These are phyloP conservation scores for Nymphalis polychloros DNA, from an alignment of 2,888 invertebrate species.

Conservation along the genomic window DNA sequence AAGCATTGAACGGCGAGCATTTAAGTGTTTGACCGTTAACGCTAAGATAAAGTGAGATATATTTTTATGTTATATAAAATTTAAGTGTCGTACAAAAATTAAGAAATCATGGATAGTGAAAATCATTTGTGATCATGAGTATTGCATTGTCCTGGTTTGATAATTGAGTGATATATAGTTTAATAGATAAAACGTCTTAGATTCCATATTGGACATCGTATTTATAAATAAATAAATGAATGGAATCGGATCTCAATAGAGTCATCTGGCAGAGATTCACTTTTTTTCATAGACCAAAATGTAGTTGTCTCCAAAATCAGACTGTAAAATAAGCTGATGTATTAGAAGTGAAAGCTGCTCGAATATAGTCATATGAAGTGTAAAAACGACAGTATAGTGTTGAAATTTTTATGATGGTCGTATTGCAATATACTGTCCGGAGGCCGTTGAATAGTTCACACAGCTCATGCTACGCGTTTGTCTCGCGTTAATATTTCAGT, in stretches of 20 bases:
- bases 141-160: too few relatives aligned
- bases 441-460: conserved; percentile 14
- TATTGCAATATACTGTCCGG: conserved; percentile 8
- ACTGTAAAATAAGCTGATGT: neutral
- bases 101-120: too few relatives aligned
- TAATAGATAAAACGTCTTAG: too few relatives aligned
- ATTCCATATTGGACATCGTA: too few relatives aligned
- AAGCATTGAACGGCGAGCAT: conserved; percentile 2
- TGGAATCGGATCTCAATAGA: too few relatives aligned
- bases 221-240: too few relatives aligned
- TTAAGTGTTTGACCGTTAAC: conserved; percentile 3
- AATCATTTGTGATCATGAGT: too few relatives aligned
- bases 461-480: conserved; percentile 2
- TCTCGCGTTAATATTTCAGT: conserved; percentile 20
- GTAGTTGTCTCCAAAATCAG: neutral
- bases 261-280: too few relatives aligned
- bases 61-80: neutral
- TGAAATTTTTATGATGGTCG: conserved; percentile 8
- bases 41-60: neutral
- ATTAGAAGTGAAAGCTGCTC: neutral
- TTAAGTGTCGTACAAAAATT: too few relatives aligned
- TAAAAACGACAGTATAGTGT: neutral
- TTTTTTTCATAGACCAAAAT: too few relatives aligned
- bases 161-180: too few relatives aligned
- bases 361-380: neutral